A percentile compares a stretch with the other conserved stretches of the same genome.
These are phyloP conservation scores for Sarotherodon lohbergeri DNA, from an alignment of 2,113 vertebrate species.

Conservation along the genomic window DNA sequence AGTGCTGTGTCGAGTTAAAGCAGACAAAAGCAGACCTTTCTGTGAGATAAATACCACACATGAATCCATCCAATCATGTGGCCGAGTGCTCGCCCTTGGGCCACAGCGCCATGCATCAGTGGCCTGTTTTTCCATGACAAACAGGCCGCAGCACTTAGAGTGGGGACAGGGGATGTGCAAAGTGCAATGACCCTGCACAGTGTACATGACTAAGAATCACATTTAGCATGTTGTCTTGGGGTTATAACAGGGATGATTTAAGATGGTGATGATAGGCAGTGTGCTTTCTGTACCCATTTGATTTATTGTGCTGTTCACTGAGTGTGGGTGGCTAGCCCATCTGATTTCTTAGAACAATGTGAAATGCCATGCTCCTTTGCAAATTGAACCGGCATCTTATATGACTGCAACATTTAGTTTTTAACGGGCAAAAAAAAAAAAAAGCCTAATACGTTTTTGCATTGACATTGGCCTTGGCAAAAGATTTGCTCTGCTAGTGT, in stretches of 20 bases:
- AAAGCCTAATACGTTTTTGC: background rate
- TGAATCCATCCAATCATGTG: conserved; percentile 61
- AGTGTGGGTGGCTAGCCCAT: conserved; percentile 7
- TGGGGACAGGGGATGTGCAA: background rate
- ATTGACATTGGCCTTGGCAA: background rate
- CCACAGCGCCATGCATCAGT: conserved; percentile 44
- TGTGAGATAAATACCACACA: conserved; percentile 48
- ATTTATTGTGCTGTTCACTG: conserved; percentile 14
- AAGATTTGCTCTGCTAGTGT: background rate
- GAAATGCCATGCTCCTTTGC: background rate
- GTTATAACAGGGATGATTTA: conserved; percentile 19
- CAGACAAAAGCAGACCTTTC: conserved; percentile 41
- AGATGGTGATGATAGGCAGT: conserved; percentile 4
- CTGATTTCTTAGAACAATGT: conserved; percentile 23
- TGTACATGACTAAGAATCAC: background rate
- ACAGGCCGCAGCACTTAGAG: conserved; percentile 36
- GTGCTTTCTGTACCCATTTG: conserved; percentile 9
- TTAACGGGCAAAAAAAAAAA: background rate
- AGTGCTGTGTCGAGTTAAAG: conserved; percentile 21
- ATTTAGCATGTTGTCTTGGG: conserved; percentile 19
- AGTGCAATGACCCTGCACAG: conserved; percentile 2
- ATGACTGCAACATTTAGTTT: background rate
- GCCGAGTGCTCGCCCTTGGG: conserved; percentile 46
- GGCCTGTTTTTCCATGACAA: conserved; percentile 65
- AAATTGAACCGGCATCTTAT: conserved; percentile 5